These are phyloP conservation scores for Pseudomyrmex pallidus DNA, from an alignment of 1,140 invertebrate species.

Conservation along the genomic window DNA sequence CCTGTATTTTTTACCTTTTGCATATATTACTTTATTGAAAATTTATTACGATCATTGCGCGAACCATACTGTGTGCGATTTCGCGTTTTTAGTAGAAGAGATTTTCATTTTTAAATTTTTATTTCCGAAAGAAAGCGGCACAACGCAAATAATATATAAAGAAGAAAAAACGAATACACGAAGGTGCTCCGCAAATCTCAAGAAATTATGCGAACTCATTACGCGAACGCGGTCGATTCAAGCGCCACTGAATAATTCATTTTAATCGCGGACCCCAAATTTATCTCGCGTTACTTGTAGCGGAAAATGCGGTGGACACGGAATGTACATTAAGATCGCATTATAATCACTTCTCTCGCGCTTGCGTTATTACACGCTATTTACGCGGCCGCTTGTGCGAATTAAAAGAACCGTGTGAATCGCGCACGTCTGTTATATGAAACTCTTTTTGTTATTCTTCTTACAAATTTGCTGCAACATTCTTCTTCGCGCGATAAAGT, in stretches of 20 bases:
- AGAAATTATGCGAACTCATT: conserved; percentile 56
- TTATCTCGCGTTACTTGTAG: conserved; percentile 67
- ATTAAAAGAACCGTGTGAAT: conserved; percentile 18
- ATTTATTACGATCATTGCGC: too few relatives aligned
- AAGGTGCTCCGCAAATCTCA: conserved; percentile 38
- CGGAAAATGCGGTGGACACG: conserved; percentile 54
- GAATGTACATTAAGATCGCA: conserved; percentile 61
- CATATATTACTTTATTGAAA: neutral
- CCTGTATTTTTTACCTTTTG: neutral
- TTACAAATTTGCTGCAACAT: too few relatives aligned
- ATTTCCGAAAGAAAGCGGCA: conserved; percentile 7
- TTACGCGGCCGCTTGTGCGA: conserved; percentile 8
- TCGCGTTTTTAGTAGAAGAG: neutral
- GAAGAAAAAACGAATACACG: neutral
- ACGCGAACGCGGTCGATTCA: conserved; percentile 56
- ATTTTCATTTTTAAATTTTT: neutral
- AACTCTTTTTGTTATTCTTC: neutral
- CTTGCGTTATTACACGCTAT: conserved; percentile 47
- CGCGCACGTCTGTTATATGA: neutral
- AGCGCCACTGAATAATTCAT: conserved; percentile 74
- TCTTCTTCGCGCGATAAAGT: too few relatives aligned
- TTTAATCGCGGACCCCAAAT: conserved; percentile 71
- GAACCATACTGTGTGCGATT: neutral
- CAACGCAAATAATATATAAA: conserved; percentile 41
- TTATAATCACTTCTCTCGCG: conserved; percentile 44